These are phyloP conservation scores for Graphium colonna DNA, from an alignment of 2,888 invertebrate species.

Conservation along the genomic window DNA sequence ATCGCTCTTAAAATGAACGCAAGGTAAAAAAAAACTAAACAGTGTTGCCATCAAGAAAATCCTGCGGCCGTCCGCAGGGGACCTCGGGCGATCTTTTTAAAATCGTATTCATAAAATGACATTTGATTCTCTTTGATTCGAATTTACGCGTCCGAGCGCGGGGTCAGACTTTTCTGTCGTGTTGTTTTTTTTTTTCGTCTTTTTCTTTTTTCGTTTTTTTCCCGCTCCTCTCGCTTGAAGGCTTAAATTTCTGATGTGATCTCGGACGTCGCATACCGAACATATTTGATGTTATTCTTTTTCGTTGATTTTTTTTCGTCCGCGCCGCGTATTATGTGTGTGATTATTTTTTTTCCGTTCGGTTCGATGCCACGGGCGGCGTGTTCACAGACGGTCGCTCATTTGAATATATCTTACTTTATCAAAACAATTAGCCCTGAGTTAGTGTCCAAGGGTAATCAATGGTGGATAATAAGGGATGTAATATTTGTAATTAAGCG, in stretches of 20 bases:
- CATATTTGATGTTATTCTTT: conserved; percentile 73
- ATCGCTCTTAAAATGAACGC: background rate
- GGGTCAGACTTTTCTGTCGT: conserved; percentile 49
- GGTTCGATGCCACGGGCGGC: conserved; percentile 34
- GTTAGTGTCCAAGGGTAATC: background rate
- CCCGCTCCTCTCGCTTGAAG: conserved; percentile 55
- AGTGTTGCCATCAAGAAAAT: conserved; percentile 3
- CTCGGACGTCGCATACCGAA: conserved; percentile 71
- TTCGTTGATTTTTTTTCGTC: conserved; percentile 38
- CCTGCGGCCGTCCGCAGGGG: conserved; percentile 10
- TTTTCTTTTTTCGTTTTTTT: conserved; percentile 44
- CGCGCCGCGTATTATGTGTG: conserved; percentile 34
- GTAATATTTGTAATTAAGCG: background rate
- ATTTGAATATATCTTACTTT: conserved; percentile 24
- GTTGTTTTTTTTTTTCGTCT: conserved; percentile 41
- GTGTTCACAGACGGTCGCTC: conserved; percentile 1
- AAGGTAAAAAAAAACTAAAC: conserved; percentile 5
- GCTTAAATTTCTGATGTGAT: conserved; percentile 77
- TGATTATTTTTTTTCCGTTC: conserved; percentile 46
- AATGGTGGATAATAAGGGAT: background rate
- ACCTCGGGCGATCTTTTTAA: conserved; percentile 18
- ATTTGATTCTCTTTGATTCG: conserved; percentile 74
- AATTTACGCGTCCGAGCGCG: conserved; percentile 69
- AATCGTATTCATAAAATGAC: conserved; percentile 60
- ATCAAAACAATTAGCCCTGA: background rate